Percentiles rank a stretch among this genome's conserved stretches.
Evolutionary conservation across 1,140 invertebrate genomes (phyloP).

Genomic region (Stratiolaelaps scimitus): DNA sequence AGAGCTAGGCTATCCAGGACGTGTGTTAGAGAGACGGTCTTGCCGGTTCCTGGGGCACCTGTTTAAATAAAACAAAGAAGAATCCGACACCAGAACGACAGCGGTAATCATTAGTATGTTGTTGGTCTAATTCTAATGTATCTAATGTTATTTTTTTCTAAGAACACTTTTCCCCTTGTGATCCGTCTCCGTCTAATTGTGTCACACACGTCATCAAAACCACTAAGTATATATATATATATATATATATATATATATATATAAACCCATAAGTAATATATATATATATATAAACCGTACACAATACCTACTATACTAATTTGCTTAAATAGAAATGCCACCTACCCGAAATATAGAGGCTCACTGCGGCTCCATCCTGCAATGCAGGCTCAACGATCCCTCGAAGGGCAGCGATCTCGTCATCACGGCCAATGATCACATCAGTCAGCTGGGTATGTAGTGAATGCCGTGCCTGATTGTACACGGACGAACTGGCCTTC

Average conservation of each 20-base stretch:
- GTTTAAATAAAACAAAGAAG: background rate
- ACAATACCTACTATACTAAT: too few species aligned
- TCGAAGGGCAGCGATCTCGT: slow-evolving; percentile 55
- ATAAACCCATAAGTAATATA: too few species aligned
- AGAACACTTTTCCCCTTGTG: too few species aligned
- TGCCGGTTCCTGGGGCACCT: slow-evolving; percentile 84
- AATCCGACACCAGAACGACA: too few species aligned
- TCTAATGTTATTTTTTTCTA: too few species aligned
- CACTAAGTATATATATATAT: too few species aligned
- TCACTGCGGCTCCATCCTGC: slow-evolving; percentile 54
- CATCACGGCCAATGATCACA: slow-evolving; percentile 59
- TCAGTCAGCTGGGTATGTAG: slow-evolving; percentile 57
- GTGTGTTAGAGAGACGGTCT: slow-evolving; percentile 70
- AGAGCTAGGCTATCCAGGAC: slow-evolving; percentile 48
- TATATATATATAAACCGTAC: too few species aligned
- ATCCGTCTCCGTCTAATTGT: too few species aligned
- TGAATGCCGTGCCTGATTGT: slow-evolving; percentile 45
- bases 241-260: too few species aligned
- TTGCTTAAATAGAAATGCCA: background rate
- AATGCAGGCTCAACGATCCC: slow-evolving; percentile 57
- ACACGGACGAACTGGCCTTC: slow-evolving; percentile 30
- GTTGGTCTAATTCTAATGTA: too few species aligned
- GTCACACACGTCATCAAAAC: too few species aligned
- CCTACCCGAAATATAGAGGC: slow-evolving; percentile 69
- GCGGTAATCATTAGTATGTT: too few species aligned